Conservation (phyloP, 2,113 vertebrate species). For the Burhinus bistriatus region DNA sequence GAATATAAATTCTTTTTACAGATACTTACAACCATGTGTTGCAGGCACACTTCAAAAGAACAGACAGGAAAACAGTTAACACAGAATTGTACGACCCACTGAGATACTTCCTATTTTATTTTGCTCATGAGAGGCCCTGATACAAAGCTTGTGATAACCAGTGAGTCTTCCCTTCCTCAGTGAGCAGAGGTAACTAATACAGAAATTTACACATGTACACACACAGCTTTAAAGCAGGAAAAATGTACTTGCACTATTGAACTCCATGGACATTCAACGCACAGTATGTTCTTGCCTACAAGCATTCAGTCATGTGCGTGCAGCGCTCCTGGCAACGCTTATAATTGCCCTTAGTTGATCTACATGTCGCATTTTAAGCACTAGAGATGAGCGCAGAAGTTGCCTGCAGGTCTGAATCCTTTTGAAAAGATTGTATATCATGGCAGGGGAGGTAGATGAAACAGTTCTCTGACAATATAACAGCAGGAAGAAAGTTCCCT, state of each 20-base stretch:
- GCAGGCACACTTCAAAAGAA: background rate
- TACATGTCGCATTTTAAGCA: background rate
- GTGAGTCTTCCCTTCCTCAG: background rate
- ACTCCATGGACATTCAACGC: rapidly evolving
- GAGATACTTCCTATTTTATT: background rate
- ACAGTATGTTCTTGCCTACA: background rate
- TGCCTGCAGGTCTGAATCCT: background rate
- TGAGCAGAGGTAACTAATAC: background rate
- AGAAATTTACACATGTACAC: background rate
- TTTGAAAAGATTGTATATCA: background rate
- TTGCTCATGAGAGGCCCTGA: background rate
- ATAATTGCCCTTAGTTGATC: background rate
- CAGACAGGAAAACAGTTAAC: background rate
- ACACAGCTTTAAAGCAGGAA: background rate
- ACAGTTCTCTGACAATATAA: background rate
- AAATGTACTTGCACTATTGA: rapidly evolving
- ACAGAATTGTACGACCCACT: rapidly evolving
- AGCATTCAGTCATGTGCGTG: background rate
- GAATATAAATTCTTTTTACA: background rate
- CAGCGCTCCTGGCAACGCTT: background rate
- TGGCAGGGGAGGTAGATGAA: background rate
- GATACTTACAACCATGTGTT: background rate
- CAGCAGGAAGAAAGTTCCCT: slow-evolving; percentile 14
- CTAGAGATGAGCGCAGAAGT: background rate
- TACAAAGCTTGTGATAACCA: background rate